phyloP scores from a whole-genome alignment of 2,888 invertebrate species.

The Bombylius major region DNA sequence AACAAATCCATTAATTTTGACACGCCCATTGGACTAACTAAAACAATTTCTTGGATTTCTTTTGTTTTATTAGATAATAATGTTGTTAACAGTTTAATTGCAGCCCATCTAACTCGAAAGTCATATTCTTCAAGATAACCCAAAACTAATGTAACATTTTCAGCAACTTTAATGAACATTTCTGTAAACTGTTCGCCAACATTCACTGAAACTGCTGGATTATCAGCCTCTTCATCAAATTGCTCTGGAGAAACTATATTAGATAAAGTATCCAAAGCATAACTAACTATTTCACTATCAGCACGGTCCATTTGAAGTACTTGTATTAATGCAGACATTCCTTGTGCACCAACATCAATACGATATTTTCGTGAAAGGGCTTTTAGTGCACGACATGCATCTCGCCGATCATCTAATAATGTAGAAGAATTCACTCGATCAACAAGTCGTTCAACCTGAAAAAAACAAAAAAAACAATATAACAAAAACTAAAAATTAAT shows the following conservation, averaged over 20 bases:
- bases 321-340: conserved; percentile 66
- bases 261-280: conserved; percentile 82
- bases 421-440: conserved; percentile 89
- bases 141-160: conserved; percentile 70
- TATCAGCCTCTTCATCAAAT: conserved; percentile 70
- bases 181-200: conserved; percentile 92
- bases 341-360: conserved; percentile 90
- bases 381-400: conserved; percentile 91
- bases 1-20: conserved; percentile 95
- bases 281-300: conserved; percentile 84
- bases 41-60: conserved; percentile 75
- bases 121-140: conserved; percentile 89
- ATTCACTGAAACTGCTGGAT: conserved; percentile 50
- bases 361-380: conserved; percentile 83
- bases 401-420: conserved; percentile 84
- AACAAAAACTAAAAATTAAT: not conserved
- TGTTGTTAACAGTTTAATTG: conserved; percentile 79
- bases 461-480: not conserved
- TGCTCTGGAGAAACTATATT: conserved; percentile 73
- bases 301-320: conserved; percentile 79
- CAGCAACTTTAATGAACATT: conserved; percentile 84
- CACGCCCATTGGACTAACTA: conserved; percentile 91
- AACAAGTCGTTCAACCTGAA: conserved; percentile 79
- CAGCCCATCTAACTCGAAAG: conserved; percentile 82
- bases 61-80: conserved; percentile 73